Conservation (phyloP, 2,113 vertebrate genomes). For the Lamprologus lemairii region DNA sequence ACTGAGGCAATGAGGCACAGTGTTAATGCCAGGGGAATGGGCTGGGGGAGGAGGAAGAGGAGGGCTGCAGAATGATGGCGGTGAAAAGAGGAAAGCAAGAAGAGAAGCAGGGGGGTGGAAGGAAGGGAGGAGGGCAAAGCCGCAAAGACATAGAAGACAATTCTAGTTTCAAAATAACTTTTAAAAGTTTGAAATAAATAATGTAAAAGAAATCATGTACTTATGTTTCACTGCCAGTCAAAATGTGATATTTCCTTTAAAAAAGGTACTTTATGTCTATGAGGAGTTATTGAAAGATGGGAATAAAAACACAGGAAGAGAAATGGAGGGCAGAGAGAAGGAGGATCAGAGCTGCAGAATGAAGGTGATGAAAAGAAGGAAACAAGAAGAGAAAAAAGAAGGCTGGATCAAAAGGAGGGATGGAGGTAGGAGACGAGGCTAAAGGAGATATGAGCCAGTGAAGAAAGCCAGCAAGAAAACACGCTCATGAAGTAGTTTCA, state of each 20-base stretch:
- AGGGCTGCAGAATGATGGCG: conserved; percentile 28
- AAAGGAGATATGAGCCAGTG: not conserved
- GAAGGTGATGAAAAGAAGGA: not conserved
- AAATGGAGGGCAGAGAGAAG: not conserved
- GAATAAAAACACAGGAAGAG: not conserved
- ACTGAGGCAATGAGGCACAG: conserved; percentile 42
- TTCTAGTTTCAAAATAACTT: not conserved
- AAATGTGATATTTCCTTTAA: not conserved
- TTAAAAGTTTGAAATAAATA: not conserved
- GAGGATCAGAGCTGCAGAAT: not conserved
- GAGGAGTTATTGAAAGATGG: not conserved
- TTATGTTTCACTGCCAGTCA: not conserved
- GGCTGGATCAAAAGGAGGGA: not conserved
- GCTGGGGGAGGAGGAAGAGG: conserved; percentile 16
- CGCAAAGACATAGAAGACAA: not conserved
- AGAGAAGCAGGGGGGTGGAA: not conserved
- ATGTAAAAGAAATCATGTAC: not conserved
- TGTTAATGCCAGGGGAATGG: conserved; percentile 38
- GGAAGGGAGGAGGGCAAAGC: not conserved
- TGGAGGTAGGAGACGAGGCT: not conserved
- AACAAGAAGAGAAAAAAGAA: not conserved
- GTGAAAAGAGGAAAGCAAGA: conserved; percentile 15
- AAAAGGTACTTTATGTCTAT: not conserved
- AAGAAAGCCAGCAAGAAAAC: not conserved
- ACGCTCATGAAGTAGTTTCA: not conserved